Evolutionary conservation across 2,888 invertebrate genomes (phyloP).

Genomic region (Coelinius sp.): DNA sequence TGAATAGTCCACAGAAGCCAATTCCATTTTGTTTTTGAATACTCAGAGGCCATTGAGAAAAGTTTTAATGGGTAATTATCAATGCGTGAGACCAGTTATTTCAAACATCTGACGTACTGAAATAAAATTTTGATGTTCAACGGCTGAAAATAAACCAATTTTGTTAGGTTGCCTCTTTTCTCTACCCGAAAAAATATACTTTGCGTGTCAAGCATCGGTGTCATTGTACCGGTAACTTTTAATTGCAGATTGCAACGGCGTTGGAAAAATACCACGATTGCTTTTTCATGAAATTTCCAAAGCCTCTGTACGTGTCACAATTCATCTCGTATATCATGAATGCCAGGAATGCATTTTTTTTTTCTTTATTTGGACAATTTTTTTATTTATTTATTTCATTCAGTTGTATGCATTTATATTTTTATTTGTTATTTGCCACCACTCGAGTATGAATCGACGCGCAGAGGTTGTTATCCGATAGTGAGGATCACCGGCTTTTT

Average conservation of each 20-base stretch:
- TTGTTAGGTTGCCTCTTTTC: neutral
- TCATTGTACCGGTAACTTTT: conserved; percentile 39
- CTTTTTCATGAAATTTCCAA: conserved; percentile 11
- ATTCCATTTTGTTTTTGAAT: conserved; percentile 4
- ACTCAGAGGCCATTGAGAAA: neutral
- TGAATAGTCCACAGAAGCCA: neutral
- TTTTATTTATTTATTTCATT: too few species aligned
- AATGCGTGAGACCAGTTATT: conserved; percentile 11
- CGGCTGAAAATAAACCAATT: conserved; percentile 12
- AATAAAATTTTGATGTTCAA: conserved; percentile 30
- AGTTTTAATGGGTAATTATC: conserved; percentile 38
- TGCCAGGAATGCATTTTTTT: neutral
- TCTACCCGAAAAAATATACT: neutral
- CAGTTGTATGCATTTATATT: conserved; percentile 5
- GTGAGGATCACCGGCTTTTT: neutral
- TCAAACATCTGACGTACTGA: conserved; percentile 19
- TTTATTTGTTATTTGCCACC: neutral
- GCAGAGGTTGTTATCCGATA: neutral
- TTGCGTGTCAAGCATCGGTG: conserved; percentile 32
- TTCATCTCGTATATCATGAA: conserved; percentile 3
- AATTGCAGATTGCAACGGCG: conserved; percentile 36
- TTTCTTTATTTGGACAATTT: neutral
- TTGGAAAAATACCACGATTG: conserved; percentile 23
- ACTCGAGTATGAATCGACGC: neutral
- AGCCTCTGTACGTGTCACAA: conserved; percentile 2